These are phyloP conservation scores for Carapus acus DNA, from an alignment of 2,797 vertebrate species.

Conservation along the genomic window DNA sequence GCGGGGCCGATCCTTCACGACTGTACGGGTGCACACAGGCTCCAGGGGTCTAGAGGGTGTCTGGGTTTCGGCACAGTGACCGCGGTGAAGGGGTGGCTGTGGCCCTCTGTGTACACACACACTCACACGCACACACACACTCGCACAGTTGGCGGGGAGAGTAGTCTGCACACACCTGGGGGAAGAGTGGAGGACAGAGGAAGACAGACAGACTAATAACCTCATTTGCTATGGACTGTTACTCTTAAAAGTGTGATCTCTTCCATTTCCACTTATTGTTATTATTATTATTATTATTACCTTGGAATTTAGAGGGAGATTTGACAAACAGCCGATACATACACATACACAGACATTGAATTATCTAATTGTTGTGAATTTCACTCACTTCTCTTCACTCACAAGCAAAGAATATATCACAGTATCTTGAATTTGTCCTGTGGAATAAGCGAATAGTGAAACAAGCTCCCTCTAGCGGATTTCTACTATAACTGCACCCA, in stretches of 20 bases:
- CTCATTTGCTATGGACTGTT: constrained; percentile 12
- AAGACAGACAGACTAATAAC: constrained; percentile 12
- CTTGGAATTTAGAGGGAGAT: too few relatives aligned
- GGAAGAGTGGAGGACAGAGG: constrained; percentile 24
- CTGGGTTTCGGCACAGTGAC: constrained; percentile 68
- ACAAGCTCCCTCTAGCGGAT: constrained; percentile 27
- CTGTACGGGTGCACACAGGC: constrained; percentile 69
- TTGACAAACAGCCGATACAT: too few relatives aligned
- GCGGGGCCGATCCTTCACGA: constrained; percentile 47
- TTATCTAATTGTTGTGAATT: too few relatives aligned
- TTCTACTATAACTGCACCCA: neutral
- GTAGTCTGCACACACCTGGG: constrained; percentile 25
- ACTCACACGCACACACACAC: constrained; percentile 40
- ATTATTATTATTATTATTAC: too few relatives aligned
- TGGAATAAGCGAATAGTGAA: neutral
- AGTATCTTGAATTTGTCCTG: constrained; percentile 3
- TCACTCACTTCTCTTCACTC: too few relatives aligned
- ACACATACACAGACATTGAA: too few relatives aligned
- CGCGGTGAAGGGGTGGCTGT: constrained; percentile 40
- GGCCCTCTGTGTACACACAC: constrained; percentile 46
- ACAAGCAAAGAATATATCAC: too few relatives aligned
- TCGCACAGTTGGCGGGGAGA: constrained; percentile 19
- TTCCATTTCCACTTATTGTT: constrained; percentile 1
- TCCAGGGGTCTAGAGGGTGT: constrained; percentile 80
- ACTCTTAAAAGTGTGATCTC: constrained; percentile 1